Conservation (phyloP, 2,113 vertebrate species). For the Semnopithecus entellus region DNA sequence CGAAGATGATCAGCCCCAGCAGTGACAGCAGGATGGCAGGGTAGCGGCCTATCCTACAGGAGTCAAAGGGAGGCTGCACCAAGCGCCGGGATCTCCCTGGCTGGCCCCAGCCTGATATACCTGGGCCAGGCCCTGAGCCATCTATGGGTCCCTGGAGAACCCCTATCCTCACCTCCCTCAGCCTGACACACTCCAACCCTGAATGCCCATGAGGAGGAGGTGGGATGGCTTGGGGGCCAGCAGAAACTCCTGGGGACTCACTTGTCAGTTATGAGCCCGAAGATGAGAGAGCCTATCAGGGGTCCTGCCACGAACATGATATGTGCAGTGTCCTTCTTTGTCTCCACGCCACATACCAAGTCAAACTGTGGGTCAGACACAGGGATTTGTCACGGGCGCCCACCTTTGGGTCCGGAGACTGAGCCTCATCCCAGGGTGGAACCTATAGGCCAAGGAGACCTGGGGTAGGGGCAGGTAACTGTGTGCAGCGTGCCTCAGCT, state of each 20-base stretch:
- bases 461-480: background rate
- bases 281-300: conserved; percentile 16
- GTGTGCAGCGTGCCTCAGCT: background rate
- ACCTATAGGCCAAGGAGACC: background rate
- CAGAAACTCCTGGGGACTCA: background rate
- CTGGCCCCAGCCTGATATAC: background rate
- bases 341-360: conserved; percentile 55
- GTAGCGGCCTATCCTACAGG: conserved; percentile 86
- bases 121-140: background rate
- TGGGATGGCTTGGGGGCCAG: background rate
- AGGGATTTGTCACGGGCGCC: background rate
- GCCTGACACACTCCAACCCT: background rate
- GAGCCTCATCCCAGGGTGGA: background rate
- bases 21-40: conserved; percentile 83
- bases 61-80: background rate
- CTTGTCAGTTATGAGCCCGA: conserved; percentile 60
- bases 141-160: background rate
- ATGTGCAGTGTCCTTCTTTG: rapidly evolving
- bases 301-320: background rate
- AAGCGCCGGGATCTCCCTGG: rapidly evolving
- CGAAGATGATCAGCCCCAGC: conserved; percentile 82
- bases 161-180: background rate
- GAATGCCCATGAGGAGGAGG: background rate
- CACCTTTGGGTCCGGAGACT: background rate
- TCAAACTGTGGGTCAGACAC: conserved; percentile 59